A percentile compares a stretch with the other conserved stretches of the same genome.
These are phyloP conservation scores for Stenodera caucasica DNA, from an alignment of 2,888 invertebrate species.

Conservation along the genomic window DNA sequence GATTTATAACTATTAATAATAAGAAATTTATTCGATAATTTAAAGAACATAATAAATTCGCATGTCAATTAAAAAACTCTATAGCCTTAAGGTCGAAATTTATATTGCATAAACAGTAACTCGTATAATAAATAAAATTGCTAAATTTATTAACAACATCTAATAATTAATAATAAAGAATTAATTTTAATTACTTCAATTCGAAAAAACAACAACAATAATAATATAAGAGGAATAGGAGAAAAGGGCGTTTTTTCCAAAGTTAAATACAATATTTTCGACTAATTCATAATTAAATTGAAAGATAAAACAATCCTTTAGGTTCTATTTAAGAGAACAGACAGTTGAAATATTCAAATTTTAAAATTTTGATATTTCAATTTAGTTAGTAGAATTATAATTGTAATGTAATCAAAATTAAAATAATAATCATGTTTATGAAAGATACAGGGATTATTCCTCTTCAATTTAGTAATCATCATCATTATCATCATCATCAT, in stretches of 20 bases:
- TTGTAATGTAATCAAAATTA: background rate
- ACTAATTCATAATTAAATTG: background rate
- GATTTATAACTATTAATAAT: background rate
- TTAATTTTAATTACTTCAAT: too few species aligned
- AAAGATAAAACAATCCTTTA: background rate
- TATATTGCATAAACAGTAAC: background rate
- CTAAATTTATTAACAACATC: background rate
- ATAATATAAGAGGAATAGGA: too few species aligned
- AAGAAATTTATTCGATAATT: background rate
- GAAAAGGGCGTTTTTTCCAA: too few species aligned
- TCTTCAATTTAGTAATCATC: background rate
- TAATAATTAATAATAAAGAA: too few species aligned
- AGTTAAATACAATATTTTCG: background rate
- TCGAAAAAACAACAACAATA: too few species aligned
- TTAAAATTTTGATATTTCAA: too few species aligned
- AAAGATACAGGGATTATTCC: background rate
- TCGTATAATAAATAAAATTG: background rate
- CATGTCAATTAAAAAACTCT: slow-evolving; percentile 4
- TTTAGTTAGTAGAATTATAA: too few species aligned
- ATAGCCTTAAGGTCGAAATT: background rate
- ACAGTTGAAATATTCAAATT: too few species aligned
- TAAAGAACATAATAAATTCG: slow-evolving; percentile 5
- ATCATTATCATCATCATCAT: too few species aligned
- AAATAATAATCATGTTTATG: background rate
- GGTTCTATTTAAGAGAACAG: background rate